Evolutionary conservation across 1,140 invertebrate species (phyloP).

Genomic region (Chironomus tepperi): DNA sequence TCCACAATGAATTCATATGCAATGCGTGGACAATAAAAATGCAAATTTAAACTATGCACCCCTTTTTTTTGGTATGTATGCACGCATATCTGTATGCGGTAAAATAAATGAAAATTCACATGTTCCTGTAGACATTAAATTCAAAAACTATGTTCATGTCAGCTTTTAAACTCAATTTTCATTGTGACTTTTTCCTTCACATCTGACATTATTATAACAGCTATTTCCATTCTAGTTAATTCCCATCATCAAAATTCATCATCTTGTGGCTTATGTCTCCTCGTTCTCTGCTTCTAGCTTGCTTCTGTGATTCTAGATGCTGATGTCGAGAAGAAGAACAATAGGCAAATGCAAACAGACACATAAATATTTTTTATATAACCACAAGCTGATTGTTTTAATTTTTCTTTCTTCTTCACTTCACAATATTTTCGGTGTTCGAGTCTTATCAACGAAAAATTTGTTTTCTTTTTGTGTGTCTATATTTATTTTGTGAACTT

Average conservation of each 20-base stretch:
- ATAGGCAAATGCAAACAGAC: neutral
- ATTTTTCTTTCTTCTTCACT: neutral
- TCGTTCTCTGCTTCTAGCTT: neutral
- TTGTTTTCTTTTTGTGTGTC: neutral
- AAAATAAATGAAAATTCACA: too few species aligned
- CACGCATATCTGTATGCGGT: neutral
- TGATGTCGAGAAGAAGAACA: neutral
- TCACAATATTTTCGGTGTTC: neutral
- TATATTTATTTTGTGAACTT: neutral
- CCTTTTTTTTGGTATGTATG: neutral
- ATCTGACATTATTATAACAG: too few species aligned
- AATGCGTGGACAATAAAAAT: slow-evolving; percentile 1
- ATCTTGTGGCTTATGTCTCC: neutral
- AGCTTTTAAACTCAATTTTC: too few species aligned
- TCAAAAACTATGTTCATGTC: too few species aligned
- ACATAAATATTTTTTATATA: neutral
- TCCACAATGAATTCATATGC: neutral
- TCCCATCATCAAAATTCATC: neutral
- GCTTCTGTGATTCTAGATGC: neutral
- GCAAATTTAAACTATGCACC: neutral
- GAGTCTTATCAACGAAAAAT: neutral
- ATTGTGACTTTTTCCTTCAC: too few species aligned
- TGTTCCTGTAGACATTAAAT: too few species aligned
- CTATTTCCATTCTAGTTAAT: neutral
- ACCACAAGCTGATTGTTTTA: slow-evolving; percentile 7